A percentile compares a stretch with the other conserved stretches of the same genome.
Conservation (phyloP, 2,888 invertebrate species). For the Sclerodermus sp. region DNA sequence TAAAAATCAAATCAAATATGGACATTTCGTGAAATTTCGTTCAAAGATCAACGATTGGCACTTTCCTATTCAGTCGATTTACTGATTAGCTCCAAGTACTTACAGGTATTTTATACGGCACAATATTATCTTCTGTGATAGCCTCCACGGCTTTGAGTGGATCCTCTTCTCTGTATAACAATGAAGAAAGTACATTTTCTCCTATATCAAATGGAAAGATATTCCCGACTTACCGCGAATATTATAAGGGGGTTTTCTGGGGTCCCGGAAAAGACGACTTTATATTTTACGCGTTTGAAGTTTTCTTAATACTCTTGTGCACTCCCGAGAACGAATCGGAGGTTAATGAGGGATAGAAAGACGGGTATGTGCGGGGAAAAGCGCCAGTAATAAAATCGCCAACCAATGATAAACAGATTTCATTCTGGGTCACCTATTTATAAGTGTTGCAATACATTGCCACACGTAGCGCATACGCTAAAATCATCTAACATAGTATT, state of each 20-base stretch:
- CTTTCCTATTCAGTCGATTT: no score
- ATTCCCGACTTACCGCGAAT: no score
- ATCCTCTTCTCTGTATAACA: conserved; percentile 44
- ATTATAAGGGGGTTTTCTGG: background rate
- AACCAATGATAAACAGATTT: conserved; percentile 41
- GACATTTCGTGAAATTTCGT: no score
- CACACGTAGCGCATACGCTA: conserved; percentile 26
- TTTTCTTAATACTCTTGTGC: conserved; percentile 10
- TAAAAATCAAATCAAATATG: background rate
- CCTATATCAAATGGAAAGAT: no score
- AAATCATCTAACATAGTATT: no score
- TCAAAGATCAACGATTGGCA: no score
- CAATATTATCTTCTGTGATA: conserved; percentile 48
- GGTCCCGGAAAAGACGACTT: no score
- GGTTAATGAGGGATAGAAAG: conserved; percentile 24
- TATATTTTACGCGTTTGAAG: no score
- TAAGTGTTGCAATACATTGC: conserved; percentile 38
- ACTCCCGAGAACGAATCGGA: conserved; percentile 23
- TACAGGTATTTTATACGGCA: conserved; percentile 54
- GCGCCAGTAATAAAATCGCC: conserved; percentile 39
- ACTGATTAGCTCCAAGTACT: conserved; percentile 34
- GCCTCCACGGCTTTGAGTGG: conserved; percentile 43
- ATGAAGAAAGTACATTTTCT: conserved; percentile 7
- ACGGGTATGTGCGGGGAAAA: conserved; percentile 20
- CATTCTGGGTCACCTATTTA: conserved; percentile 50